phyloP scores from a whole-genome alignment of 2,888 invertebrate genomes.

The Lysandra bellargus region DNA sequence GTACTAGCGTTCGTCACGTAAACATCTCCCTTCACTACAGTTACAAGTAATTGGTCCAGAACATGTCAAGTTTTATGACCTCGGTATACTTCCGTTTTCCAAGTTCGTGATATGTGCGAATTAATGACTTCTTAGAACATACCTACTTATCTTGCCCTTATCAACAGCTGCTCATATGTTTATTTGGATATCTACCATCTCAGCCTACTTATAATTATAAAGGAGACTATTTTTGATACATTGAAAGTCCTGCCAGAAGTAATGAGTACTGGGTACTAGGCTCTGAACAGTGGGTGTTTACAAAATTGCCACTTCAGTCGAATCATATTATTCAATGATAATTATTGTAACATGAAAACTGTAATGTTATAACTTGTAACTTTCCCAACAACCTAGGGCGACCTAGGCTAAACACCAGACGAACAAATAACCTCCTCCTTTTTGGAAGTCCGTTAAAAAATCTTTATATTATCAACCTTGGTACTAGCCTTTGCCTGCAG shows the following conservation, averaged over 20 bases:
- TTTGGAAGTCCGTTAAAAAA: too few species aligned
- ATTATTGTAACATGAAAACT: too few species aligned
- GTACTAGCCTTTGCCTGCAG: too few species aligned
- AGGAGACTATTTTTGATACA: background rate
- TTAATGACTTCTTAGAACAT: background rate
- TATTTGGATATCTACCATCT: background rate
- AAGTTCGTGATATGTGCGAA: conserved; percentile 15
- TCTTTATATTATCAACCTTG: too few species aligned
- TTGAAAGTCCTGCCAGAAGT: background rate
- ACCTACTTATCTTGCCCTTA: background rate
- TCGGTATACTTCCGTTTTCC: conserved; percentile 35
- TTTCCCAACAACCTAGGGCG: too few species aligned
- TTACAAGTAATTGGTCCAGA: conserved; percentile 45
- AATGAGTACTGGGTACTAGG: background rate
- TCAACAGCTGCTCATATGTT: background rate
- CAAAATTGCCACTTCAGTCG: background rate
- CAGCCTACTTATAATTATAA: background rate
- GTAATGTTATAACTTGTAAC: too few species aligned
- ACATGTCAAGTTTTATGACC: conserved; percentile 62
- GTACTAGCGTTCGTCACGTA: conserved; percentile 32
- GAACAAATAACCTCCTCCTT: too few species aligned
- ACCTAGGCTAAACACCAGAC: too few species aligned
- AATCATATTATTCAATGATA: too few species aligned
- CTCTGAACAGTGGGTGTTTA: background rate
- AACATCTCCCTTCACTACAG: conserved; percentile 61